Evolutionary conservation across 2,113 vertebrate genomes (phyloP).

Genomic region (Nycticorax nycticorax): DNA sequence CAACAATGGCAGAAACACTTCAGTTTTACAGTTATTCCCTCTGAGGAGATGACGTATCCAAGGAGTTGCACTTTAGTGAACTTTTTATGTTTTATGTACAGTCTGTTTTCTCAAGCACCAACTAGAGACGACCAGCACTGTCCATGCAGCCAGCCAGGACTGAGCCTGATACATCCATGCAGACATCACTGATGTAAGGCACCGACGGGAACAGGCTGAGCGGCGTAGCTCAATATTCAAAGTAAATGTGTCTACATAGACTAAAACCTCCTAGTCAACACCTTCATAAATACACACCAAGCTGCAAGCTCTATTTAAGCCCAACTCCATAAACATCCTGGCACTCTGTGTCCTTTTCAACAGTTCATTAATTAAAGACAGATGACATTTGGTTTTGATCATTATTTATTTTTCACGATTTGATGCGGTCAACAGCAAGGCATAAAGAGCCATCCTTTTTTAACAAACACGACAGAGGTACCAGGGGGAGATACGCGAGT

Average conservation of each 20-base stretch:
- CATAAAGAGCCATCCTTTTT: not conserved
- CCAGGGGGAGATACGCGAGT: not conserved
- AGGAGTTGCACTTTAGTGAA: not conserved
- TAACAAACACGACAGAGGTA: not conserved
- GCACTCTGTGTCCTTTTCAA: slow-evolving; percentile 58
- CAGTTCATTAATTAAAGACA: slow-evolving; percentile 63
- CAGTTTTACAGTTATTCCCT: not conserved
- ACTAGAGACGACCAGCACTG: not conserved
- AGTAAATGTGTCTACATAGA: not conserved
- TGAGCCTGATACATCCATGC: not conserved
- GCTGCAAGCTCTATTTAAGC: slow-evolving; percentile 25
- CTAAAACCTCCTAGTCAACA: slow-evolving; percentile 27
- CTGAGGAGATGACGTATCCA: not conserved
- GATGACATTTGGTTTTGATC: slow-evolving; percentile 68
- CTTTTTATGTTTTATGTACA: not conserved
- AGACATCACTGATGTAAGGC: not conserved
- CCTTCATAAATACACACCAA: slow-evolving; percentile 38
- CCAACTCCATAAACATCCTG: slow-evolving; percentile 42
- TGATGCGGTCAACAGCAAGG: slow-evolving; percentile 43
- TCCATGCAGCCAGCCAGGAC: not conserved
- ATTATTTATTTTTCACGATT: slow-evolving; percentile 57
- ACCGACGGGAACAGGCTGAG: not conserved
- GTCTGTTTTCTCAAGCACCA: not conserved
- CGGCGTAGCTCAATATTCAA: not conserved
- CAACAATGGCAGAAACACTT: not conserved